phyloP scores from a whole-genome alignment of 2,888 invertebrate genomes.

The Ecliptopera silaceata region DNA sequence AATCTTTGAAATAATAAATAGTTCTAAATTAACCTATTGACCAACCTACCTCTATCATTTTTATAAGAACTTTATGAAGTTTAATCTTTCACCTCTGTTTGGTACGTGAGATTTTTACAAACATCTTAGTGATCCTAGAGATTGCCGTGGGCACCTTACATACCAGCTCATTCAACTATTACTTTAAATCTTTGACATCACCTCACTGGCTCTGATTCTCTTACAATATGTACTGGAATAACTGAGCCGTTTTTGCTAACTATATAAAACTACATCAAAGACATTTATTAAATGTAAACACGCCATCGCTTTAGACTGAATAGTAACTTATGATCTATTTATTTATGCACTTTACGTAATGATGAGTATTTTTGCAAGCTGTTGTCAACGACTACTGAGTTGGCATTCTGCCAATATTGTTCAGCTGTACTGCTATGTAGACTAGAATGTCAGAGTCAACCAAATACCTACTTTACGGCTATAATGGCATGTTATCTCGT shows the following conservation, averaged over 20 bases:
- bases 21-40: no score
- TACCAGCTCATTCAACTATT: neutral
- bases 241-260: neutral
- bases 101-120: neutral
- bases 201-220: no score
- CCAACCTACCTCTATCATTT: no score
- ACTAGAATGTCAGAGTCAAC: constrained; percentile 34
- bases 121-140: neutral
- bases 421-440: constrained; percentile 33
- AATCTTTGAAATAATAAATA: no score
- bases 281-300: neutral
- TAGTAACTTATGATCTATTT: neutral
- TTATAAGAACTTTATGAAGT: no score
- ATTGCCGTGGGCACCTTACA: neutral
- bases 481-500: constrained; percentile 25
- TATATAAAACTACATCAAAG: neutral
- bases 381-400: constrained; percentile 43
- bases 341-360: constrained; percentile 28
- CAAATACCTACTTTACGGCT: constrained; percentile 22
- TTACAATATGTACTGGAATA: no score
- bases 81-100: no score
- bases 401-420: constrained; percentile 53
- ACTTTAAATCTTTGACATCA: no score
- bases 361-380: constrained; percentile 33
- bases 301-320: neutral